phyloP scores from a whole-genome alignment of 2,113 vertebrate species.

The Bettongia penicillata region DNA sequence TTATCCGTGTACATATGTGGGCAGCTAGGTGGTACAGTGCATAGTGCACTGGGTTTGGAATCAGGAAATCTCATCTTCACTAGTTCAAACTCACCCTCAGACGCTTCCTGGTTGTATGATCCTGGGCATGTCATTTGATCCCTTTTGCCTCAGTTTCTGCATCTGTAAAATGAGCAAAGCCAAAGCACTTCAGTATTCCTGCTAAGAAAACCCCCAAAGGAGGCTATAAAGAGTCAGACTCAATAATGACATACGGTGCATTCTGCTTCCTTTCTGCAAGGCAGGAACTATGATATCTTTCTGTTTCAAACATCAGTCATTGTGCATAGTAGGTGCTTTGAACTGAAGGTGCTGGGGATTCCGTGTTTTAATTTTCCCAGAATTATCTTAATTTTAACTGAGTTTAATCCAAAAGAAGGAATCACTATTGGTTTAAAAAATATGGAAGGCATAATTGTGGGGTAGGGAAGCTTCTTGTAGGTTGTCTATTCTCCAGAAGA shows the following conservation, averaged over 20 bases:
- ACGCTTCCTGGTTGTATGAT: background rate
- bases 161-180: background rate
- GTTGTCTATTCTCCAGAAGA: background rate
- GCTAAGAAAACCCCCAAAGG: background rate
- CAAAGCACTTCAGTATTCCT: background rate
- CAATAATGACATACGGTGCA: background rate
- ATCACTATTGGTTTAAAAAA: background rate
- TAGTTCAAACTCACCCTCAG: background rate
- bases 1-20: background rate
- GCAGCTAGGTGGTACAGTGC: background rate
- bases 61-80: background rate
- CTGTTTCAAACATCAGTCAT: background rate
- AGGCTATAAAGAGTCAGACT: background rate
- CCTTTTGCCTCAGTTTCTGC: background rate
- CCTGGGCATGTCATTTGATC: background rate
- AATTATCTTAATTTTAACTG: background rate
- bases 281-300: background rate
- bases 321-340: background rate
- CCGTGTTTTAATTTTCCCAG: background rate
- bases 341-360: background rate
- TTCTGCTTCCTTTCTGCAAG: background rate
- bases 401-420: slow-evolving; percentile 29
- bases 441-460: background rate
- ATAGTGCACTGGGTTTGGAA: background rate
- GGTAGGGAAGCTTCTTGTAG: background rate